These are phyloP conservation scores for Eubasilissa regina DNA, from an alignment of 1,140 invertebrate species.

Conservation along the genomic window DNA sequence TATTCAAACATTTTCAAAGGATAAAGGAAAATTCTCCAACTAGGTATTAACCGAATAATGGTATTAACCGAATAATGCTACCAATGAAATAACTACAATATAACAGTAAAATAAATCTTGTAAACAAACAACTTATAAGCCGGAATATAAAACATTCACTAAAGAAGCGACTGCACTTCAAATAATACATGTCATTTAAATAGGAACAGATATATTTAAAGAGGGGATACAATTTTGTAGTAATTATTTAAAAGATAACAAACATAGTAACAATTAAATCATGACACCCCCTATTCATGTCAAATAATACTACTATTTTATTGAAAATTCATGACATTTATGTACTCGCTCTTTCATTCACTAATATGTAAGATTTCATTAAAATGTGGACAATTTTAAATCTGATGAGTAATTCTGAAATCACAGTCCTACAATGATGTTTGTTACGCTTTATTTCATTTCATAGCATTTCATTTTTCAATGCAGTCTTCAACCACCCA, in stretches of 20 bases:
- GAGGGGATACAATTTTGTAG: not conserved
- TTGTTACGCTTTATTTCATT: too few relatives aligned
- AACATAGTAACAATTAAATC: too few relatives aligned
- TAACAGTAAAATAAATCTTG: slow-evolving; percentile 28
- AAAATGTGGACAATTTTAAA: too few relatives aligned
- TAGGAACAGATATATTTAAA: slow-evolving; percentile 22
- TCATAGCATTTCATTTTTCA: too few relatives aligned
- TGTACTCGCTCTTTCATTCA: too few relatives aligned
- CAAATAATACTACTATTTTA: too few relatives aligned
- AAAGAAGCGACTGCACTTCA: not conserved
- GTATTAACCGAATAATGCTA: not conserved
- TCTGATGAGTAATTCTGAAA: too few relatives aligned
- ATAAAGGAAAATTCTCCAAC: not conserved
- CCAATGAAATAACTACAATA: slow-evolving; percentile 17
- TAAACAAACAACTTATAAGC: slow-evolving; percentile 18
- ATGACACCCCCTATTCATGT: too few relatives aligned
- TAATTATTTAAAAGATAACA: not conserved
- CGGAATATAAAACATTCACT: slow-evolving; percentile 4
- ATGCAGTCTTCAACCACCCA: too few relatives aligned
- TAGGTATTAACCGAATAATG: not conserved
- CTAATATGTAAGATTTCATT: too few relatives aligned
- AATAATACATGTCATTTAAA: slow-evolving; percentile 13
- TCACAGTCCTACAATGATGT: too few relatives aligned
- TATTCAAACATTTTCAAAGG: slow-evolving; percentile 10
- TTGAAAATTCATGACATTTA: too few relatives aligned